These are phyloP conservation scores for Drosophila heteroneura DNA, from an alignment of 2,888 invertebrate genomes.

Conservation along the genomic window DNA sequence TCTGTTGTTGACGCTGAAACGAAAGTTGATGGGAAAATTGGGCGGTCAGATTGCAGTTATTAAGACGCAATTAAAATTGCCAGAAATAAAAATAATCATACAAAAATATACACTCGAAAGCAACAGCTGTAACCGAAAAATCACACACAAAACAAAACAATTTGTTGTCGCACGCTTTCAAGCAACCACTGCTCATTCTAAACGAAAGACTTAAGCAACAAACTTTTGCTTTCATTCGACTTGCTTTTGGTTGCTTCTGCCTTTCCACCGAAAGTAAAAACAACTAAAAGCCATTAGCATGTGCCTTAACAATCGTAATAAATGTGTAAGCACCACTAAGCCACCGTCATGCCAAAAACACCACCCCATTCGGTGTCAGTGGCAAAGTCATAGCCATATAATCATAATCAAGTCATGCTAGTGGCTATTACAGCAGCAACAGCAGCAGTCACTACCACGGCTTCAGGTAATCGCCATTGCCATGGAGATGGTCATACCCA, in stretches of 20 bases:
- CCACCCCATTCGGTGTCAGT: slow-evolving; percentile 38
- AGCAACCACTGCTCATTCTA: slow-evolving; percentile 47
- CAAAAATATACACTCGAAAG: slow-evolving; percentile 32
- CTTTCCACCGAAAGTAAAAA: slow-evolving; percentile 64
- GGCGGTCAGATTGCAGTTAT: slow-evolving; percentile 68
- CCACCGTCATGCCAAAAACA: slow-evolving; percentile 10
- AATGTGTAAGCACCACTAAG: slow-evolving; percentile 29
- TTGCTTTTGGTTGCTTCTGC: slow-evolving; percentile 24
- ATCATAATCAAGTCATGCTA: slow-evolving; percentile 54
- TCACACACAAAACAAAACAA: slow-evolving; percentile 25
- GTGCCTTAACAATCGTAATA: slow-evolving; percentile 60
- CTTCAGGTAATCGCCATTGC: slow-evolving; percentile 62
- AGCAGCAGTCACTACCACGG: slow-evolving; percentile 18
- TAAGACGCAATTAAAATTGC: slow-evolving; percentile 55
- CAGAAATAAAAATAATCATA: slow-evolving; percentile 34
- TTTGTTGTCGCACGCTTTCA: slow-evolving; percentile 65
- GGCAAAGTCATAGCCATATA: slow-evolving; percentile 33
- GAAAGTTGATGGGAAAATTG: slow-evolving; percentile 67
- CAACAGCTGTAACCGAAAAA: slow-evolving; percentile 18
- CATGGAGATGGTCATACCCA: slow-evolving; percentile 37
- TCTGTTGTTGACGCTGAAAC: slow-evolving; percentile 48
- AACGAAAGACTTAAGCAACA: slow-evolving; percentile 56
- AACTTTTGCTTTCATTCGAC: slow-evolving; percentile 55
- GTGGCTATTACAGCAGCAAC: slow-evolving; percentile 68
- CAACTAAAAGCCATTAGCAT: slow-evolving; percentile 60